Evolutionary conservation across 2,113 vertebrate genomes (phyloP).

Genomic region (Neodon shergylaensis): DNA sequence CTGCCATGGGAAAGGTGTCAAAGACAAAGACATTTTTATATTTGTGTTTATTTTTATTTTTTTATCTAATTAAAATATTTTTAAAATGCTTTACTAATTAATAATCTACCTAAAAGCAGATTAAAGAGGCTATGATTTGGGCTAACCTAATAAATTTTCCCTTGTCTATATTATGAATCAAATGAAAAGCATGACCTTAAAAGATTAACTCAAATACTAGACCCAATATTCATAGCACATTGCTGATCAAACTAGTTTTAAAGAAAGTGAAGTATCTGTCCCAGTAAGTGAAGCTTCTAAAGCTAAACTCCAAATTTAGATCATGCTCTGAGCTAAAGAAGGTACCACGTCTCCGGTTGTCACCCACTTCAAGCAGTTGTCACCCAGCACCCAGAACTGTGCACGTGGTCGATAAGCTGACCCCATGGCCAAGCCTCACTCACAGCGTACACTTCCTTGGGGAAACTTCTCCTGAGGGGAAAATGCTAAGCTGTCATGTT

Average conservation of each 20-base stretch:
- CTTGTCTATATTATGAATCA: not conserved
- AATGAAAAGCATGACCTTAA: not conserved
- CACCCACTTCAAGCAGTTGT: not conserved
- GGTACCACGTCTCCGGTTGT: not conserved
- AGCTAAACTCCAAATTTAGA: not conserved
- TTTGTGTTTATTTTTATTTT: not conserved
- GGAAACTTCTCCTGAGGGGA: not conserved
- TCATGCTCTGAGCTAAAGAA: not conserved
- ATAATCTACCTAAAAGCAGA: not conserved
- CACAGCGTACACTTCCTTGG: not conserved
- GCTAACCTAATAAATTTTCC: not conserved
- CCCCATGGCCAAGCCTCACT: not conserved
- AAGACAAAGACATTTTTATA: not conserved
- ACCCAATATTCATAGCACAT: too few relatives aligned
- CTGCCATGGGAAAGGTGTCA: not conserved
- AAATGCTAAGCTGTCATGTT: not conserved
- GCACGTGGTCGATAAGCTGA: not conserved
- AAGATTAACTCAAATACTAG: not conserved
- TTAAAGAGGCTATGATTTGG: not conserved
- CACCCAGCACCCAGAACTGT: not conserved
- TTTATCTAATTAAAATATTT: not conserved
- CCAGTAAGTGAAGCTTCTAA: not conserved
- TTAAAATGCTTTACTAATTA: not conserved
- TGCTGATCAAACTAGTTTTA: not conserved
- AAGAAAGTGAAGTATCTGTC: not conserved